Conservation (phyloP, 2,797 vertebrate genomes). For the Ibycter americanus region DNA sequence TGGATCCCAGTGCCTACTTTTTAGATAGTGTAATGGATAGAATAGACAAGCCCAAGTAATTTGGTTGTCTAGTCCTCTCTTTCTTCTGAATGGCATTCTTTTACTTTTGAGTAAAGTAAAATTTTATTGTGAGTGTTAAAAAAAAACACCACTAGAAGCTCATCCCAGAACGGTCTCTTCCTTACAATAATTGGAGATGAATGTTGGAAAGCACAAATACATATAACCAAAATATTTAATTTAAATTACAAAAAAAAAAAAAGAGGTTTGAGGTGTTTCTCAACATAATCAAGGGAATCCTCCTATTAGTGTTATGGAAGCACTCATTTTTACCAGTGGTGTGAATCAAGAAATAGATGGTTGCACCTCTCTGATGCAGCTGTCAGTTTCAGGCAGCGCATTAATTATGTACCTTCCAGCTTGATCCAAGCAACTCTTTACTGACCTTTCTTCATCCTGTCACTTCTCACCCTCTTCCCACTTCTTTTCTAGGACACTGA, state of each 20-base stretch:
- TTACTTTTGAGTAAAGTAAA: background rate
- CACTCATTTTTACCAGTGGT: background rate
- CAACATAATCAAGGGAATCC: background rate
- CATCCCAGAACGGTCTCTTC: background rate
- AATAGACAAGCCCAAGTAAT: background rate
- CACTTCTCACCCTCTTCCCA: background rate
- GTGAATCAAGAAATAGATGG: background rate
- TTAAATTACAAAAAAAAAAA: background rate
- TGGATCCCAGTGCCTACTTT: background rate
- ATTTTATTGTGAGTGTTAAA: background rate
- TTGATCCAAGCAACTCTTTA: background rate
- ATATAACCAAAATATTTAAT: background rate
- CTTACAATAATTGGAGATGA: background rate
- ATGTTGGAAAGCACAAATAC: background rate
- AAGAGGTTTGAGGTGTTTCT: background rate
- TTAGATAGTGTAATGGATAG: background rate
- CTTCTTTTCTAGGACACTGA: background rate
- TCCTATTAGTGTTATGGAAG: background rate
- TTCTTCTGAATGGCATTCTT: background rate
- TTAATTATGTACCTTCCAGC: background rate
- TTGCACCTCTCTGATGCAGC: background rate
- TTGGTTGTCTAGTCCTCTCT: background rate
- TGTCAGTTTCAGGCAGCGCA: background rate
- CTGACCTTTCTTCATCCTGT: background rate
- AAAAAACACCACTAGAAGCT: background rate